These are phyloP conservation scores for Pyxicephalus adspersus DNA, from an alignment of 2,113 vertebrate genomes.

Conservation along the genomic window DNA sequence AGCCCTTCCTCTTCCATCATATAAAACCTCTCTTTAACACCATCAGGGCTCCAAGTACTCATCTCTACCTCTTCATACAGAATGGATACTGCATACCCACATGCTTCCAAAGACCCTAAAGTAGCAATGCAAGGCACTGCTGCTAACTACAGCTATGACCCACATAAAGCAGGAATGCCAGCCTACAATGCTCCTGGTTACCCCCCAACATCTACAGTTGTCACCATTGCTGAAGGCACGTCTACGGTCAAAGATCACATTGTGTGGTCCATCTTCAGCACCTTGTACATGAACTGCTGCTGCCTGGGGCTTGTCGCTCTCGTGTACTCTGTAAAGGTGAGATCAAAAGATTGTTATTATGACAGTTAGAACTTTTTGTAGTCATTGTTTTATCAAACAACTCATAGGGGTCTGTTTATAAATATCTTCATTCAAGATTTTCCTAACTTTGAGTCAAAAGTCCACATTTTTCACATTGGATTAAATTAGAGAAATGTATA, in stretches of 20 bases:
- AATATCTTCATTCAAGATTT: no score
- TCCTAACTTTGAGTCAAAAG: no score
- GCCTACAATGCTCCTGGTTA: background rate
- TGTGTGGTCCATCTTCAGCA: constrained; percentile 31
- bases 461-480: no score
- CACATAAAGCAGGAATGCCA: background rate
- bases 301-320: constrained; percentile 19
- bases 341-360: background rate
- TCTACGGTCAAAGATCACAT: background rate
- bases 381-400: no score
- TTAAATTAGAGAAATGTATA: no score
- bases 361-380: no score
- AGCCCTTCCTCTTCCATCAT: background rate
- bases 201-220: background rate
- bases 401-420: no score
- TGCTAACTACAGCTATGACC: background rate
- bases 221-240: background rate
- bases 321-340: constrained; percentile 21
- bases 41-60: background rate
- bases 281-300: constrained; percentile 6
- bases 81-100: background rate
- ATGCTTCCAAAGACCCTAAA: background rate
- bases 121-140: background rate
- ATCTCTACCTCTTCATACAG: background rate
- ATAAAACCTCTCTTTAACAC: background rate